Evolutionary conservation across 2,113 vertebrate genomes (phyloP).

Genomic region (Crotophaga sulcirostris): DNA sequence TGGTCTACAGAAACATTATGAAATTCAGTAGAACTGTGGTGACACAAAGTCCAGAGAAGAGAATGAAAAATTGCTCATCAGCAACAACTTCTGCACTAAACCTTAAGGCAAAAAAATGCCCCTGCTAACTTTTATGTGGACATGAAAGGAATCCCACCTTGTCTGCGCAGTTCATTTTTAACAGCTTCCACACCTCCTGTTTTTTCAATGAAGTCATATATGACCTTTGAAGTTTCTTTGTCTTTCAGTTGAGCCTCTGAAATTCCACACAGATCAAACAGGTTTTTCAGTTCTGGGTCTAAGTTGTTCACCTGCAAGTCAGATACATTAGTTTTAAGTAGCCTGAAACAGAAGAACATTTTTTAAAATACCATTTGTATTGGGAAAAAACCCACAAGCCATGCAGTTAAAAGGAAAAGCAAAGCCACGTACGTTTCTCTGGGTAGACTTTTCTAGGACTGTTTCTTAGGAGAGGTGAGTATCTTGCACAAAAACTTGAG

Average conservation of each 20-base stretch:
- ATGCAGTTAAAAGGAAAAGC: not conserved
- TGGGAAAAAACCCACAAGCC: not conserved
- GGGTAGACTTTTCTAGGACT: not conserved
- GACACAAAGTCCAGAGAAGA: not conserved
- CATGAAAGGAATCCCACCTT: slow-evolving; percentile 81
- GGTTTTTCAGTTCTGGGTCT: slow-evolving; percentile 96
- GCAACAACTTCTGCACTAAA: not conserved
- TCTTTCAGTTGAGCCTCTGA: slow-evolving; percentile 98
- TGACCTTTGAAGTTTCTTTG: slow-evolving; percentile 97
- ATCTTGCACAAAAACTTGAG: not conserved
- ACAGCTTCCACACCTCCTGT: slow-evolving; percentile 97
- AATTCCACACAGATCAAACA: slow-evolving; percentile 97
- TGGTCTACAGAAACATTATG: not conserved
- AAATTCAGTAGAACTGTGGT: not conserved
- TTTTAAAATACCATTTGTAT: not conserved
- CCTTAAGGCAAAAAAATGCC: not conserved
- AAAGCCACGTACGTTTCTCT: not conserved
- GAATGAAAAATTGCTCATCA: not conserved
- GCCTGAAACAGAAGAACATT: not conserved
- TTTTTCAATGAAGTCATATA: slow-evolving; percentile 99
- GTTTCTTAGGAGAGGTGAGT: not conserved
- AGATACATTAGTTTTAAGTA: not conserved
- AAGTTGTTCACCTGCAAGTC: slow-evolving; percentile 91
- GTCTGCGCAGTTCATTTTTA: slow-evolving; percentile 94
- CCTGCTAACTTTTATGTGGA: not conserved